These are phyloP conservation scores for Chrysomallon squamiferum DNA, from an alignment of 1,140 invertebrate genomes.

Conservation along the genomic window DNA sequence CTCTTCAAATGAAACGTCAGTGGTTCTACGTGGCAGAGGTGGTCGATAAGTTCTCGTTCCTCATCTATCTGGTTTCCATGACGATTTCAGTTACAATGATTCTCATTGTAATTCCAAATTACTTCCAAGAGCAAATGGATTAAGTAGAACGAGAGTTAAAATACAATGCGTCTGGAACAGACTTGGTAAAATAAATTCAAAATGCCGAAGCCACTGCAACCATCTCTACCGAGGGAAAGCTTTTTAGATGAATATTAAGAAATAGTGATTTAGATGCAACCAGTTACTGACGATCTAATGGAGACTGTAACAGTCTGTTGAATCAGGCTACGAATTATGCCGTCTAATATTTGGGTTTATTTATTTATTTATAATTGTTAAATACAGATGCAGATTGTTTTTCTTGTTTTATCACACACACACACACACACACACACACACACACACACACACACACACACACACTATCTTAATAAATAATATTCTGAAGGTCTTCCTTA, in stretches of 20 bases:
- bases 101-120: constrained; percentile 42
- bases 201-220: no score
- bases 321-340: neutral
- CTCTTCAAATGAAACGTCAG: constrained; percentile 30
- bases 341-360: neutral
- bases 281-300: no score
- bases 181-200: no score
- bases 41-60: constrained; percentile 42
- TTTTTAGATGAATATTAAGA: no score
- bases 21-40: constrained; percentile 55
- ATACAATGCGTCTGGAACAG: no score
- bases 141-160: no score
- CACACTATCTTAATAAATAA: no score
- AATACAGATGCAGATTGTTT: neutral
- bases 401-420: neutral
- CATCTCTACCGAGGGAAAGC: no score
- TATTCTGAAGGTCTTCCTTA: no score
- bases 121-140: neutral
- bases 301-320: no score
- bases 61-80: constrained; percentile 44
- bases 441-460: neutral
- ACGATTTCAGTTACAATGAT: constrained; percentile 41
- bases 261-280: no score
- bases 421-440: neutral
- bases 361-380: neutral